Evolutionary conservation across 2,888 invertebrate genomes (phyloP), one percentile per base, ranked within the genome.

Genomic region (Odontomyia ornata): DNA sequence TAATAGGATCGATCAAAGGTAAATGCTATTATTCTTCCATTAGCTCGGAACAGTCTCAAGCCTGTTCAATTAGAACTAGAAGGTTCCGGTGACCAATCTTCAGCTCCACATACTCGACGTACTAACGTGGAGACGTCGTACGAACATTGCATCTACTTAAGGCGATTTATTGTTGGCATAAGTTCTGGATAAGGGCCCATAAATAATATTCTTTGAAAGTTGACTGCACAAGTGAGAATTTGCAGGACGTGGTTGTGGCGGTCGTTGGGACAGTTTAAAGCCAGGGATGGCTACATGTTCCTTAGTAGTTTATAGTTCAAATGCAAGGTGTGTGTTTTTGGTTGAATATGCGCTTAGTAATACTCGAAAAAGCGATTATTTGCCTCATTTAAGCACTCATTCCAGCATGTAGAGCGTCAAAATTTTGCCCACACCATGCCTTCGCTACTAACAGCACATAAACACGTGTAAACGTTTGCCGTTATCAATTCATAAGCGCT

Each of bases 151-250:
- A 60, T 73, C 60, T 73, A 73, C 73, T 73, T 57, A 73, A 21
- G 36, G 73, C 73, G 73, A 73, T 73, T 73, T 60, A 73, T 73
- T 60, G 73, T 57, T 57, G 60, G 21, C 23, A 73, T 73, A 52
- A 73, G 73, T 73, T 5, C 27, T 18, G 60, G 73, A 60, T 60
- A 60, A 57, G 60, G 18, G 60, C 21, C 23, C 18, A 73, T 73
- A 36, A 73, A 73, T 73, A 73, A 60, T 60, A 73, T 73, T 60
- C 60, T 23, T 64, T 30, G 30, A 18, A 25, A 25, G 28, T 27
- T 23, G 25, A 18, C 11, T 2, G 9, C 60, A 23, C 11, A 60
- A 56, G 56, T 36, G 36, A 9, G 36, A 3, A 36, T 36, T 5
- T 36, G 36, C n/a, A n/a, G n/a, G n/a, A n/a, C n/a, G n/a, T n/a